A percentile compares a stretch with the other conserved stretches of the same genome.
Evolutionary conservation across 2,888 invertebrate species (phyloP).

Genomic region (Julus scanicus): DNA sequence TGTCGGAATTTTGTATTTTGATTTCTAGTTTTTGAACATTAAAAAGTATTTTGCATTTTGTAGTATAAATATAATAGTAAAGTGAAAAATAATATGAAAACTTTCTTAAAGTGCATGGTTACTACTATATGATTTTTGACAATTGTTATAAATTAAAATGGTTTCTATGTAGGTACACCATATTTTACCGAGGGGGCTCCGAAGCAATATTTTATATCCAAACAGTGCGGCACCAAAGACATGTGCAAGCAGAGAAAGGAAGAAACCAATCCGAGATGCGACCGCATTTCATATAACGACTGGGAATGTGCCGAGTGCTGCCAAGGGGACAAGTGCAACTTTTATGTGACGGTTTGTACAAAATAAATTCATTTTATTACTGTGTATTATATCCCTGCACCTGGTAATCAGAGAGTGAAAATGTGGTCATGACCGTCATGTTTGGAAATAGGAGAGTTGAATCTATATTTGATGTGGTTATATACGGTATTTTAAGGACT

Average conservation of each 20-base stretch:
- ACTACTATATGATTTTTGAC: constrained; percentile 66
- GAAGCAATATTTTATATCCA: neutral
- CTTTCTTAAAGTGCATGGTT: too few species aligned
- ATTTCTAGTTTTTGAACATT: too few species aligned
- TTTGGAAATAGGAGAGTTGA: too few species aligned
- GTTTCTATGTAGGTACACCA: neutral
- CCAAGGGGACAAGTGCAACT: constrained; percentile 94
- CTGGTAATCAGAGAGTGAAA: too few species aligned
- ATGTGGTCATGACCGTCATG: too few species aligned
- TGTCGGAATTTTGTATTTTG: too few species aligned
- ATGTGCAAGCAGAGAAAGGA: constrained; percentile 72
- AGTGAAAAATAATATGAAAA: too few species aligned
- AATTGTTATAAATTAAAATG: constrained; percentile 72
- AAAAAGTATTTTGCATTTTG: too few species aligned
- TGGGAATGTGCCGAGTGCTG: constrained; percentile 98
- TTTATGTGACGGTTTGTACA: constrained; percentile 81
- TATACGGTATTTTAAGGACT: too few species aligned
- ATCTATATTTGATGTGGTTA: too few species aligned
- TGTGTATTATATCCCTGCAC: too few species aligned
- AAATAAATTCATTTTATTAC: neutral
- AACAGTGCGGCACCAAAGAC: neutral
- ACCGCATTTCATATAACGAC: constrained; percentile 92
- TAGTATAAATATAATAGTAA: too few species aligned
- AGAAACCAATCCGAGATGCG: constrained; percentile 80
- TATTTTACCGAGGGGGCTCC: neutral